Evolutionary conservation across 1,140 invertebrate species (phyloP), one percentile per base, ranked within the genome.

Genomic region (Zaprionus camerounensis): DNA sequence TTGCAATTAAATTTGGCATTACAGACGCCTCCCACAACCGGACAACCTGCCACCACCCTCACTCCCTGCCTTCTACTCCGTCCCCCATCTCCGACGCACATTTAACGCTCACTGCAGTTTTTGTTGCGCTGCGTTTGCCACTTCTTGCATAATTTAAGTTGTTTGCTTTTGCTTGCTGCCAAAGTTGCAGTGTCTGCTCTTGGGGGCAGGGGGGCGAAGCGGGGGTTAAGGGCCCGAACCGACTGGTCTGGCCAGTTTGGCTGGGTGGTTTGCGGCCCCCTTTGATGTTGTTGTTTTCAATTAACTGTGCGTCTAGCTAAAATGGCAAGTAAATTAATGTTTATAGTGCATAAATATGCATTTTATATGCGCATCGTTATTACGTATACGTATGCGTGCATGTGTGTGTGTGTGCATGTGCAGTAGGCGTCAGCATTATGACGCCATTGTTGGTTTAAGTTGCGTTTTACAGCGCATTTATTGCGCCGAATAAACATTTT

Each of bases 1-100:
- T 87, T 88, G 84, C 84, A 87, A 88, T 87, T 87, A 84, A 88
- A 87, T 87, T 87, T 87, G 84, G 71, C 78, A 81, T 88, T 80
- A 81, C 78, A 59, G 58, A 28, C 70, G 63, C 56, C 61, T 49
- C 36, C 38, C 28, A 17, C 38, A 22, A 20, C 28, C 46, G 24
- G 4, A 12, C 62, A 55, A 13, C 22, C 41, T 28, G 5, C 38
- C 41, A 17, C 22, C 59, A 49, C 9, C 38, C 34, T 0, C 49
- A 38, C 17, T 3, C 13, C n/a, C 1, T 6, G 0, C 38, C 3
- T 20, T 22, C 11, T 20, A 17, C 38, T 28, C 51, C 59, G 22
- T n/a, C n/a, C 17, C 20, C n/a, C 31, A 44, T 2, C 46, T 15
- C 34, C 22, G 20, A 49, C 44, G 80, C 62, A 64, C 76, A 68